Evolutionary conservation across 53 echinoderm and acorn worm species (phyloP), one percentile per base, ranked within the genome.

Genomic region (Mesocentrotus franciscanus): DNA sequence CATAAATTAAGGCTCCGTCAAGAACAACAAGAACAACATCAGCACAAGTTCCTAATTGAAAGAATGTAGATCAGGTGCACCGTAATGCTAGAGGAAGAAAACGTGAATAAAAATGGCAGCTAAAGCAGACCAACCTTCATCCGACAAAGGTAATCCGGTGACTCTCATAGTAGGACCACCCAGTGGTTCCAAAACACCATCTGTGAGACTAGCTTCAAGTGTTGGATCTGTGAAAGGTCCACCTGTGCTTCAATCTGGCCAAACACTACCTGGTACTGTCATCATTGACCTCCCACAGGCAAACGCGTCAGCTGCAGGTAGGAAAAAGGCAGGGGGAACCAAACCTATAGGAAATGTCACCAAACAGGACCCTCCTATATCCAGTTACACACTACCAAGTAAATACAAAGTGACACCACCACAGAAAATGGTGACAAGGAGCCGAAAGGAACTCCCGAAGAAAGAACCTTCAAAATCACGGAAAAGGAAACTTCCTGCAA

Each of bases 351-450:
- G 16, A 58, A 85, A 26, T 7, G 12, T 12, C 29, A 29, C 58
- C 24, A 11, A 18, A 27, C 49, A 84, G 16, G 4, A 4, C 55
- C 49, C 84, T 84, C 24, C 39, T n/a, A 84, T 17, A 55, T 42
- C 9, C 84, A 55, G 17, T 42, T 1, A 42, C 20, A 36, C 20
- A 83, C 84, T 12, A 8, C 55, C 84, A 55, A 39, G 84, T 84
- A 76, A 15, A 76, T 84, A 84, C 42, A 84, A 39, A 16, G 58
- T 87, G 24, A 58, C 87, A 8, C 9, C 57, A 57, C 57, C 87
- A 87, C 58, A 27, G 58, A 87, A 59, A 58, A 87, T 87, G 87
- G 58, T 7, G 18, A 87, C 87, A 57, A 87, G 87, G 34, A 87
- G 87, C 58, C 14, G 10, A 26, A 27, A 27, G 10, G n/a, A 58